phyloP scores from a whole-genome alignment of 2,888 invertebrate genomes.

The Beris chalybata region DNA sequence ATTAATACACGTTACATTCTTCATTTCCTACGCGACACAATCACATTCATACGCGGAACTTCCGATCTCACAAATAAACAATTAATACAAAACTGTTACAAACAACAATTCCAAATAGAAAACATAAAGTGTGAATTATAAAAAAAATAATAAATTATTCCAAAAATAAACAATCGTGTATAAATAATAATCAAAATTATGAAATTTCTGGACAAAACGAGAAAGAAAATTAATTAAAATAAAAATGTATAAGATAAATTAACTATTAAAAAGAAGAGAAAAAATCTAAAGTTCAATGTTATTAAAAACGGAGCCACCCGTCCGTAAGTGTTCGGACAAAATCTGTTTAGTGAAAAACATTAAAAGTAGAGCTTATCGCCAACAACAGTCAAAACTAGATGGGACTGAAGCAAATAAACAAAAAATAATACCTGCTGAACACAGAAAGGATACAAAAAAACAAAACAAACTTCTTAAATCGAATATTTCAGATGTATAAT shows the following conservation, averaged over 20 bases:
- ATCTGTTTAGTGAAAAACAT: slow-evolving; percentile 50
- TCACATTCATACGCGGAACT: too few species aligned
- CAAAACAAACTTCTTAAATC: slow-evolving; percentile 44
- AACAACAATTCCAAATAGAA: too few species aligned
- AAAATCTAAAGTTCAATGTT: slow-evolving; percentile 35
- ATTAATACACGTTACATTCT: too few species aligned
- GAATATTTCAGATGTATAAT: slow-evolving; percentile 58
- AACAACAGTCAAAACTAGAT: slow-evolving; percentile 37
- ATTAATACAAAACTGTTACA: too few species aligned
- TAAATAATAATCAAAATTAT: too few species aligned
- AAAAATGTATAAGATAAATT: slow-evolving; percentile 32
- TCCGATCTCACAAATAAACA: too few species aligned
- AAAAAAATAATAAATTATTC: too few species aligned
- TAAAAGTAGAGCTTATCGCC: slow-evolving; percentile 33
- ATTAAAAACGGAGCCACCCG: slow-evolving; percentile 54
- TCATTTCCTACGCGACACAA: too few species aligned
- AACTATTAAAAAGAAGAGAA: slow-evolving; percentile 48
- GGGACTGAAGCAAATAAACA: slow-evolving; percentile 41
- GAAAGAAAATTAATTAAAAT: too few species aligned
- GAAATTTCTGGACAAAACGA: too few species aligned
- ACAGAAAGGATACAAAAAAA: slow-evolving; percentile 16
- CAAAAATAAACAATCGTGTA: too few species aligned
- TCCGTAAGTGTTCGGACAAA: slow-evolving; percentile 58
- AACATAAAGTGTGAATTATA: too few species aligned
- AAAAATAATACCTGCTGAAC: slow-evolving; percentile 39